Evolutionary conservation across 2,797 vertebrate species (phyloP).

Genomic region (Rhinichthys osculus): DNA sequence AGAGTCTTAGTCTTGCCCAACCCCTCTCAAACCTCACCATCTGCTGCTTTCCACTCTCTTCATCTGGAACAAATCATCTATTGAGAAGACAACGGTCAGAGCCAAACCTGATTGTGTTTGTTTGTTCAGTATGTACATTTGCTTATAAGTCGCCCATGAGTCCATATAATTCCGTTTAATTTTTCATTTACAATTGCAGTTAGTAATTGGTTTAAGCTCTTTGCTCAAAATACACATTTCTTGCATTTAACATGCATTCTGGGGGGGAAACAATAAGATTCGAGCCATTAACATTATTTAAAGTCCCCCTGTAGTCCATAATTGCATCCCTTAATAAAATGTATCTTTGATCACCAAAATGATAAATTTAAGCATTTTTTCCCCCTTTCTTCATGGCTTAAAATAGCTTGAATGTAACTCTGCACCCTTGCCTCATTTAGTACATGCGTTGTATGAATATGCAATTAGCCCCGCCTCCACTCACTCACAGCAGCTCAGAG

Average conservation of each 20-base stretch:
- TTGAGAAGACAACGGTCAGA: conserved; percentile 62
- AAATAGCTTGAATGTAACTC: no score
- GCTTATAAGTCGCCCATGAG: not conserved
- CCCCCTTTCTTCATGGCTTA: no score
- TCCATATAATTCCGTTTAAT: not conserved
- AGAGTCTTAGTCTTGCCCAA: conserved; percentile 52
- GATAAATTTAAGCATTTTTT: no score
- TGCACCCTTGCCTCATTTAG: no score
- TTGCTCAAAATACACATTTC: not conserved
- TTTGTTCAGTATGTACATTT: conserved; percentile 23
- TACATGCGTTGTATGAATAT: no score
- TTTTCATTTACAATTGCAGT: not conserved
- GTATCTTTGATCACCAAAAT: no score
- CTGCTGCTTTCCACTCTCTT: conserved; percentile 62
- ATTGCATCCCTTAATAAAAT: no score
- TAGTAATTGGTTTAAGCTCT: not conserved
- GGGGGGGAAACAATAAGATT: not conserved
- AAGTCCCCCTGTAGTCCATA: no score
- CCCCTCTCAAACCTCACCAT: conserved; percentile 59
- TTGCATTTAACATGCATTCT: not conserved
- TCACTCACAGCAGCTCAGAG: no score
- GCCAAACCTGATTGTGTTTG: conserved; percentile 35
- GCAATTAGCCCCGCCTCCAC: no score
- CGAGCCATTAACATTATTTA: no score
- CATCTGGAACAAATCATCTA: conserved; percentile 63